A percentile compares a stretch with the other conserved stretches of the same genome.
Evolutionary conservation across 2,113 vertebrate genomes (phyloP).

Genomic region (Tachuris rubrigastra): DNA sequence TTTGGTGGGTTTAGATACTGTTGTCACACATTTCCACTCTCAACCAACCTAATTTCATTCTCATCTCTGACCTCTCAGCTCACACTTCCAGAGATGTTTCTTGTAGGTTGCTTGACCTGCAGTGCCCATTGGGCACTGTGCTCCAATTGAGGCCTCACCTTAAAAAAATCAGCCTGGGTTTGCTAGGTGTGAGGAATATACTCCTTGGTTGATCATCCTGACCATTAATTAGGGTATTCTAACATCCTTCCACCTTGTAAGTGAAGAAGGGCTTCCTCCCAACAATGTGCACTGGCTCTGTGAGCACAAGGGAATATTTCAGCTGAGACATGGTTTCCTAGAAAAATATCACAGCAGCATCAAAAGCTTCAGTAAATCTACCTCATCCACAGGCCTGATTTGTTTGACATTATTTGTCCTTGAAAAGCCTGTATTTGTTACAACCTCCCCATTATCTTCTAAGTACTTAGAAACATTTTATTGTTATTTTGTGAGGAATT

Average conservation of each 20-base stretch:
- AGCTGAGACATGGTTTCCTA: background rate
- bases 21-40: background rate
- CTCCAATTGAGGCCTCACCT: background rate
- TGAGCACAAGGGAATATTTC: background rate
- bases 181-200: background rate
- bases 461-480: background rate
- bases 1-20: background rate
- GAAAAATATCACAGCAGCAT: background rate
- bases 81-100: background rate
- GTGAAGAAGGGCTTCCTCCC: background rate
- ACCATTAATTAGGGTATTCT: background rate
- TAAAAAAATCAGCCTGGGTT: background rate
- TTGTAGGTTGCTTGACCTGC: background rate
- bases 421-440: background rate
- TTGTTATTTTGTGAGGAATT: background rate
- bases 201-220: background rate
- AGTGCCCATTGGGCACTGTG: rapidly evolving
- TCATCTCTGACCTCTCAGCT: background rate
- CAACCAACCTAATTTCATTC: background rate
- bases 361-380: background rate
- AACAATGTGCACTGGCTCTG: rapidly evolving
- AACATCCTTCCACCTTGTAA: background rate
- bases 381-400: background rate
- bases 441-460: background rate
- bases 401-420: background rate